These are phyloP conservation scores for Formica aserva DNA, from an alignment of 2,888 invertebrate genomes.

Conservation along the genomic window DNA sequence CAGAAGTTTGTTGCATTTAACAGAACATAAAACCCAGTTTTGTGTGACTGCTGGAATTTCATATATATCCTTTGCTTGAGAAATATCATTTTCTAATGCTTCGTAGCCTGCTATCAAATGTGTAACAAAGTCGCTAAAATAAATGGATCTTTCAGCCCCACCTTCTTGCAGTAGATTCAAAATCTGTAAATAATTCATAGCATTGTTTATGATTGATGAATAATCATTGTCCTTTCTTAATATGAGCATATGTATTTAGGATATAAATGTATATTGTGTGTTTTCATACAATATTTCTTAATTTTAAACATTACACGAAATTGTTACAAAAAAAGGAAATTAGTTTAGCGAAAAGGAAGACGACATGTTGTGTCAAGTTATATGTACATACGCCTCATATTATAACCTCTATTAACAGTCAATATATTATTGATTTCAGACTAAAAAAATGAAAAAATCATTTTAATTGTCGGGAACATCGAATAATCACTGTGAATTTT, in stretches of 20 bases:
- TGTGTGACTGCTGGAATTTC: conserved; percentile 96
- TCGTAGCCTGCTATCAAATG: conserved; percentile 96
- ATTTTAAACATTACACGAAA: not conserved
- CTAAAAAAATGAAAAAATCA: not conserved
- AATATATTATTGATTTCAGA: not conserved
- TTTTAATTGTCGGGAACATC: not conserved
- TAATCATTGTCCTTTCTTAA: not conserved
- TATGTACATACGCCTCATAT: not conserved
- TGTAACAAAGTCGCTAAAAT: conserved; percentile 96
- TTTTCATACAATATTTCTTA: not conserved
- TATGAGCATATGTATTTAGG: not conserved
- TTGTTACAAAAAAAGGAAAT: not conserved
- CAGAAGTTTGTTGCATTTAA: conserved; percentile 87
- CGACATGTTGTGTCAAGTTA: not conserved
- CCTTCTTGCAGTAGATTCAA: conserved; percentile 92
- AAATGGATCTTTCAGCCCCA: conserved; percentile 95
- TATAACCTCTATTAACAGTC: conserved; percentile 4
- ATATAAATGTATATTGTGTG: not conserved
- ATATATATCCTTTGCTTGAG: conserved; percentile 96
- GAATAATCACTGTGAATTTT: not conserved
- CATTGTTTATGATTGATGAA: not conserved
- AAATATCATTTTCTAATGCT: conserved; percentile 94
- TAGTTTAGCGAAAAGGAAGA: not conserved
- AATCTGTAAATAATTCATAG: conserved; percentile 87
- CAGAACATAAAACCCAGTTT: conserved; percentile 92